Evolutionary conservation across 1,140 invertebrate species (phyloP), one percentile per base, ranked within the genome.

Genomic region (Ceratina japonica): DNA sequence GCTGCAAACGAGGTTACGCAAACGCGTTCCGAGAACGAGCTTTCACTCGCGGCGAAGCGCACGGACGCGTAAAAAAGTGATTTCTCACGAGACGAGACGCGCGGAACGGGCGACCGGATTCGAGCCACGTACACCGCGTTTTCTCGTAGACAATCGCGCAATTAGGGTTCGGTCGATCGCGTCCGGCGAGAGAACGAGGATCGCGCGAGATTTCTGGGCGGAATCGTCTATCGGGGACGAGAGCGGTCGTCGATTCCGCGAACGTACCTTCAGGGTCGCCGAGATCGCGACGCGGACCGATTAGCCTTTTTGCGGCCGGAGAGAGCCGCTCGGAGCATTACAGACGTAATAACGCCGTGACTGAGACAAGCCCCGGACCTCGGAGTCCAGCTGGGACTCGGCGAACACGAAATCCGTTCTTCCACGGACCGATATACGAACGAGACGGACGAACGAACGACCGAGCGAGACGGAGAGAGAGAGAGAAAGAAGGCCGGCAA

Each of bases 281-380:
- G 81, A 15, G 61, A 68, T 63, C 31, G 58, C 31, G 64, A 74
- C 37, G 65, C 64, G 74, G 78, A 54, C 68, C 63, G 86, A 88
- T 89, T 87, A 88, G 81, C 75, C 80, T 89, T 89, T 89, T 89
- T 88, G 84, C 86, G 15, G 20, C 81, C n/a, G 51, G 37, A 7
- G 37, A 44, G 37, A 72, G 64, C 49, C 71, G 37, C 80, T 56
- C 61, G 61, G 75, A 64, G 78, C 75, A 87, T 89, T 87, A 87
- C 84, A 86, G 83, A 61, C 85, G 75, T 88, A 89, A 89, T 89
- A 89, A 89, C 75, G 75, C 44, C 82, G 77, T n/a, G 54, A n/a
- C 37, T 56, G 54, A 69, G 85, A 88, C 83, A 86, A 84, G 84
- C 74, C 77, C 68, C 54, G 18, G 37, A 44, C 10, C 8, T 22